Base-by-base conservation (phyloP, 2,113 vertebrate species). In the Chaenogobius annularis region DNA sequence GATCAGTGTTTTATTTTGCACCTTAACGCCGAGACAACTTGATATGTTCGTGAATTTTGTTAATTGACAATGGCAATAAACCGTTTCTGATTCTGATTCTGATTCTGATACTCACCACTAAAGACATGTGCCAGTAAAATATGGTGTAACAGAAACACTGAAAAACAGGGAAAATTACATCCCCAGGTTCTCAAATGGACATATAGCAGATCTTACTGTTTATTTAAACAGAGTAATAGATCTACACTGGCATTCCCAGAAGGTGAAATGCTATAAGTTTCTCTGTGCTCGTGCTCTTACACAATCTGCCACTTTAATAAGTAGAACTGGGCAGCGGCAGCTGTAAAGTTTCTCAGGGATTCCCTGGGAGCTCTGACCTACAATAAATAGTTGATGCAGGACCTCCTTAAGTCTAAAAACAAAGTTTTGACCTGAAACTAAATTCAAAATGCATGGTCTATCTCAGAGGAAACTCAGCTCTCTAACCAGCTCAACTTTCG, bases 151-250 rank as follows among this genome's bases (percentile, higher is more conserved):
- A 61, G 26, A 62, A 62, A 62, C 59, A 19, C 31, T 62, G 59
- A 40, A 62, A 62, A 62, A 40, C 35, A 37, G 55, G 31, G 58
- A 35, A 35, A 61, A 61, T 59, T 14, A 40, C 7, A 46, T 19
- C 58, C 26, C n/a, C 52, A 55, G n/a, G 56, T 22, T 10, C 14
- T 26, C 19, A 61, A 61, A 61, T 35, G 58, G 58, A 61, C 58
- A 61, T 26, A 59, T 17, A 35, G 58, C 58, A 17, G 22, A 56
- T 26, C 55, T 54, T 26, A 26, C 4, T 4, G 26, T 35, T 31
- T 35, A 61, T 61, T 61, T 61, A 61, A 61, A 61, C 26, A 35
- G 23, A 59, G 56, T 26, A 31, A 59, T 59, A 59, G 23, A 61
- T 31, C 58, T 35, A 26, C 26, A 17, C 22, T 61, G 58, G 58